Percentiles rank a stretch among this genome's conserved stretches.
Conservation (phyloP, 2,888 invertebrate genomes). For the Dasysyrphus tricinctus region DNA sequence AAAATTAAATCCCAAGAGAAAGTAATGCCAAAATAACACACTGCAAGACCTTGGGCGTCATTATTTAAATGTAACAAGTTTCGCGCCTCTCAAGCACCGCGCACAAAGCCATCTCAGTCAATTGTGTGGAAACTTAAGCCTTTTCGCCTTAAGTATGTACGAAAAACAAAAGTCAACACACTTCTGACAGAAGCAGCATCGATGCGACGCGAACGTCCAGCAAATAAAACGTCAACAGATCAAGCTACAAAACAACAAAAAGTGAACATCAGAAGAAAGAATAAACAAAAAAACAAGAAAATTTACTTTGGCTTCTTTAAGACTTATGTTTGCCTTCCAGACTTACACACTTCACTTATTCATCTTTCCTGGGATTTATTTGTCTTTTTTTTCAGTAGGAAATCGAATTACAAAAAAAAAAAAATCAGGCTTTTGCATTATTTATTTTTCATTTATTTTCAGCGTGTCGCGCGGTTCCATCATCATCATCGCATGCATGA, state of each 20-base stretch:
- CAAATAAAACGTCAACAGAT: constrained; percentile 3
- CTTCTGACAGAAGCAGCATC: constrained; percentile 43
- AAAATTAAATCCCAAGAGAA: constrained; percentile 42
- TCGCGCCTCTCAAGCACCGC: constrained; percentile 21
- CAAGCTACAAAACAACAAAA: constrained; percentile 7
- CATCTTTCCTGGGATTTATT: constrained; percentile 20
- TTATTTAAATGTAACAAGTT: constrained; percentile 40
- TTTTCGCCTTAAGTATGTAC: constrained; percentile 60
- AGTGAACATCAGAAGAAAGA: neutral
- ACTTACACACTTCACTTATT: constrained; percentile 53
- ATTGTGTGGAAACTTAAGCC: constrained; percentile 50
- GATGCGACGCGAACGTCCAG: neutral
- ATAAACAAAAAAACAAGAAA: constrained; percentile 12
- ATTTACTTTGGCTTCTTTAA: constrained; percentile 39
- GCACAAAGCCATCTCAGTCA: constrained; percentile 13
- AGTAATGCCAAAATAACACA: constrained; percentile 39
- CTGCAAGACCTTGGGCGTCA: neutral
- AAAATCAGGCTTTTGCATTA: constrained; percentile 54
- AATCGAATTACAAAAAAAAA: constrained; percentile 64
- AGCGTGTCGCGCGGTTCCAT: constrained; percentile 27
- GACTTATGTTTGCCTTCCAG: constrained; percentile 49
- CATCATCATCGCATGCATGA: constrained; percentile 35
- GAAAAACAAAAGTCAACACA: constrained; percentile 71
- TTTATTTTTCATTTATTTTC: constrained; percentile 50
- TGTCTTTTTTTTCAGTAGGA: constrained; percentile 38